Evolutionary conservation across 2,797 vertebrate genomes (phyloP), one percentile per base, ranked within the genome.

Genomic region (Hapalemur alaotrensis): DNA sequence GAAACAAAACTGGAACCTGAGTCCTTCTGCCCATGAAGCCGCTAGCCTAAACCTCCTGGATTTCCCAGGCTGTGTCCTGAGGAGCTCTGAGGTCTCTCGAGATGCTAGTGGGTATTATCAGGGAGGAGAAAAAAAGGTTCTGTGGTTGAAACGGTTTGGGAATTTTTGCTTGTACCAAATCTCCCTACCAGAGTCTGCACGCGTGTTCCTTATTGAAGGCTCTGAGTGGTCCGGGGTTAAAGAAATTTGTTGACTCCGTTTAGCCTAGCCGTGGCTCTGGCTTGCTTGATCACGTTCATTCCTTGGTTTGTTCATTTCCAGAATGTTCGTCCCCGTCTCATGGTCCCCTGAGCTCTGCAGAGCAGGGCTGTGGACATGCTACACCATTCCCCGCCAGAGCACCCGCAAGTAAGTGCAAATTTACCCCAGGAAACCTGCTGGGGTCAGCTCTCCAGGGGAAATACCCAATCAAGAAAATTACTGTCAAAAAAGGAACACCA

Each of bases 1-100:
- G 11, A 52, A 63, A 75, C 1, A 30, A 91, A 48, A 76, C 32
- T 1, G 0, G 35, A 84, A 30, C 25, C 35, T 0, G 1, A 25
- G 32, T 82, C 48, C 79, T 54, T 82, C 25, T 46, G 76, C 30
- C 35, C 38, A 25, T 35, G 54, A 84, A 70, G 43, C 20, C 78
- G 15, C 46, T 3, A 17, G 20, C 25, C 12, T 20, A 32, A 38
- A 73, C 41, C 12, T 46, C 9, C 30, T 54, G 15, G 17, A 43
- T 46, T 69, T 59, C 67, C 61, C 88, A 78, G 41, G 80, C 57
- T 41, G 59, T 50, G 38, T 65, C 38, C 46, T 1, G 7, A 48
- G 79, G 52, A 92, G 92, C 28, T 67, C 13, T 50, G 18, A n/a
- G 43, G 23, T 28, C 54, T 84, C 41, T 35, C 18, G 38, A 86